Evolutionary conservation across 2,113 vertebrate genomes (phyloP).

Genomic region (Peromyscus leucopus): DNA sequence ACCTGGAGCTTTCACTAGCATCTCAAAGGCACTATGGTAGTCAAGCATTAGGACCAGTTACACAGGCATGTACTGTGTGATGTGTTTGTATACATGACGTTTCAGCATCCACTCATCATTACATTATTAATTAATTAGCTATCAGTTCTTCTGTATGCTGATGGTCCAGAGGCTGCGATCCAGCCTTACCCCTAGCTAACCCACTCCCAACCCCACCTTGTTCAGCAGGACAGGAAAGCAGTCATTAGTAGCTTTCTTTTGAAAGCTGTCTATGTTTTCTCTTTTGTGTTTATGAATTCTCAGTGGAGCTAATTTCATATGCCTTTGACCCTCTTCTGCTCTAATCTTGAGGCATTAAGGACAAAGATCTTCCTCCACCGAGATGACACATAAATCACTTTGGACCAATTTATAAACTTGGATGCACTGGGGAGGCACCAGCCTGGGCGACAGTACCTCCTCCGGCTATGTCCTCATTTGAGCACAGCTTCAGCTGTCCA

Average conservation of each 20-base stretch:
- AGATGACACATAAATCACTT: conserved; percentile 28
- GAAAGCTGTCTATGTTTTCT: conserved; percentile 27
- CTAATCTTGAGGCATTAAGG: conserved; percentile 21
- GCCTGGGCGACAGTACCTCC: neutral
- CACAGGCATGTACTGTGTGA: neutral
- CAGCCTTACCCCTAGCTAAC: neutral
- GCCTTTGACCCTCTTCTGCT: conserved; percentile 37
- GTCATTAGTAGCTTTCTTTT: conserved; percentile 32
- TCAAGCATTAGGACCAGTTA: neutral
- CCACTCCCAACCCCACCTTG: neutral
- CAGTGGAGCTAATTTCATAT: conserved; percentile 42
- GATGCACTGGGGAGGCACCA: neutral
- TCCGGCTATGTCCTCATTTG: neutral
- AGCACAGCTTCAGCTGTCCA: neutral
- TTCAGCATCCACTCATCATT: neutral
- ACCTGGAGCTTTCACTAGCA: conserved; percentile 5
- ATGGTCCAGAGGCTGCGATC: neutral
- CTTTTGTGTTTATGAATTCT: conserved; percentile 53
- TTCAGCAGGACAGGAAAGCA: neutral
- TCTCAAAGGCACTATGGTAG: neutral
- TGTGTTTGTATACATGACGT: neutral
- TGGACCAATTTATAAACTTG: neutral
- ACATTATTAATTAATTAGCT: conserved; percentile 59
- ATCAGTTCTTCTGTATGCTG: neutral
- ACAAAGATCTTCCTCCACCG: neutral